phyloP scores from a whole-genome alignment of 2,113 vertebrate species.

The Stictonetta naevosa region DNA sequence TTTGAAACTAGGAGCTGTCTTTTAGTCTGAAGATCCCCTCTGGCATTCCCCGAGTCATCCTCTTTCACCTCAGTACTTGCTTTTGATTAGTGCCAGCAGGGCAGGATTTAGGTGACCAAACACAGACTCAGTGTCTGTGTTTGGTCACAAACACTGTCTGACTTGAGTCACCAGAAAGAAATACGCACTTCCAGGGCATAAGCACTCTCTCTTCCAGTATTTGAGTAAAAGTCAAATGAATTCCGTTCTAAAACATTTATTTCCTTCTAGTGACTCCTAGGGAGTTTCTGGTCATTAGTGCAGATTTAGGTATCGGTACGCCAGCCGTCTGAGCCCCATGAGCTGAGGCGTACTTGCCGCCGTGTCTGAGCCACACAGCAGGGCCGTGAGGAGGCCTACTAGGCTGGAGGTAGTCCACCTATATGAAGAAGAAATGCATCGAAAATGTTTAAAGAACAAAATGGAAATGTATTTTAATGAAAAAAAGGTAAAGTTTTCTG shows the following conservation, averaged over 20 bases:
- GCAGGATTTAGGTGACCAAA: not conserved
- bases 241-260: not conserved
- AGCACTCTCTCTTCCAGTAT: not conserved
- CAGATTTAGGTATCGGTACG: not conserved
- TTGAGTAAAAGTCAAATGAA: not conserved
- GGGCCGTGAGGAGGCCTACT: not conserved
- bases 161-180: not conserved
- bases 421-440: not conserved
- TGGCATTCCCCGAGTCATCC: not conserved
- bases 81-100: not conserved
- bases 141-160: not conserved
- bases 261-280: not conserved
- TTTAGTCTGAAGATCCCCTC: not conserved
- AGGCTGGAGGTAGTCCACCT: not conserved
- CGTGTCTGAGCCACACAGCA: not conserved
- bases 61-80: accelerated
- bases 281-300: not conserved
- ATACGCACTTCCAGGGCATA: not conserved
- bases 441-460: not conserved
- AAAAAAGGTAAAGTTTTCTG: not conserved
- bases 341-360: not conserved
- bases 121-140: not conserved
- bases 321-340: accelerated
- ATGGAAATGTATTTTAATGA: not conserved
- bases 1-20: not conserved